A percentile compares a stretch with the other conserved stretches of the same genome.
Conservation (phyloP, 2,797 vertebrate species). For the Vipera ursinii region DNA sequence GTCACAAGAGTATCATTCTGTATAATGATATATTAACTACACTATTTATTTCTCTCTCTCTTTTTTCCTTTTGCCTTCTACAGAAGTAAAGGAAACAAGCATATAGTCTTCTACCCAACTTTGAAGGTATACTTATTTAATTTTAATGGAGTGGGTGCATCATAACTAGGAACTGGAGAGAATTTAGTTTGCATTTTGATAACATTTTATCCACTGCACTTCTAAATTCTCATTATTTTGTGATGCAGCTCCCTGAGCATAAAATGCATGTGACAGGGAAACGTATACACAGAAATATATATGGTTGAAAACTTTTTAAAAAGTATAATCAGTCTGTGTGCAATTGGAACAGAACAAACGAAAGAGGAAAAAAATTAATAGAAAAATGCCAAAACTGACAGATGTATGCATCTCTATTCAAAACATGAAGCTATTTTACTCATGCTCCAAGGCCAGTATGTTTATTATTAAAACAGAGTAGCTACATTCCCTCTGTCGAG, state of each 20-base stretch:
- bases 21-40: neutral
- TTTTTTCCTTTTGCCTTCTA: slow-evolving; percentile 46
- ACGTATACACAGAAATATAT: neutral
- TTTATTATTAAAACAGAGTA: slow-evolving; percentile 49
- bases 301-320: neutral
- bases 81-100: slow-evolving; percentile 85
- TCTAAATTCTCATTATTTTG: neutral
- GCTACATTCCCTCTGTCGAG: slow-evolving; percentile 26
- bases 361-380: neutral
- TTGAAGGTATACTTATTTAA: slow-evolving; percentile 79
- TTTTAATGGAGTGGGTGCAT: neutral
- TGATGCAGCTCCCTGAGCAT: neutral
- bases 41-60: neutral
- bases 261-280: slow-evolving; percentile 6
- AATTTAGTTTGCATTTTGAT: neutral
- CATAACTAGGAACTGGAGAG: neutral
- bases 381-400: neutral
- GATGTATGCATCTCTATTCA: slow-evolving; percentile 2
- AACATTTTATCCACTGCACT: neutral
- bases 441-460: slow-evolving; percentile 45
- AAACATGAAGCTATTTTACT: slow-evolving; percentile 43
- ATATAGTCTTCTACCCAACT: slow-evolving; percentile 89
- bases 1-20: neutral
- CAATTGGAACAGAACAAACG: neutral
- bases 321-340: neutral